A percentile compares a stretch with the other conserved stretches of the same genome.
Evolutionary conservation across 2,888 invertebrate species (phyloP).

Genomic region (Exocentrus adspersus): DNA sequence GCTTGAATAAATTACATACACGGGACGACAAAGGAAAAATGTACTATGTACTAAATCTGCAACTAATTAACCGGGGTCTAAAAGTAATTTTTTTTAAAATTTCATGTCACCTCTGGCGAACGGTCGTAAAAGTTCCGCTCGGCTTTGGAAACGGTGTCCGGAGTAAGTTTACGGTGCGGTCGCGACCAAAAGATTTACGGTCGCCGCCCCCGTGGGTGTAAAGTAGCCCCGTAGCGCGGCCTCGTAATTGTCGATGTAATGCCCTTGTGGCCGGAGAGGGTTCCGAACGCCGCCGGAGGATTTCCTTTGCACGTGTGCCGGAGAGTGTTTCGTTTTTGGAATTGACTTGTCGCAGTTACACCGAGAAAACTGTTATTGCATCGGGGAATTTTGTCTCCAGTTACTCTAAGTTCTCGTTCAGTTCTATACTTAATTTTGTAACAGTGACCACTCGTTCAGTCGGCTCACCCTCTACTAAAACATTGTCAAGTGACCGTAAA

Average conservation of each 20-base stretch:
- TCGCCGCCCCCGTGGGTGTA: slow-evolving; percentile 45
- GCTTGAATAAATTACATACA: too few species aligned
- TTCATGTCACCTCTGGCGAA: not conserved
- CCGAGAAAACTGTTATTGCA: not conserved
- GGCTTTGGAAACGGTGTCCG: slow-evolving; percentile 49
- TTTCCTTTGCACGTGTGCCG: not conserved
- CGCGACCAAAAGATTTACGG: slow-evolving; percentile 50
- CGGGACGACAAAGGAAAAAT: too few species aligned
- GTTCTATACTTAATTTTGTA: too few species aligned
- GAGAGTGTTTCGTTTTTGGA: not conserved
- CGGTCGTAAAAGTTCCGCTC: slow-evolving; percentile 10
- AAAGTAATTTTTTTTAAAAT: too few species aligned
- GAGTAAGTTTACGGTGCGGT: slow-evolving; percentile 54
- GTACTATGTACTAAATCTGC: too few species aligned
- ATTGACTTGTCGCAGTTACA: not conserved
- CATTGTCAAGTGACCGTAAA: too few species aligned
- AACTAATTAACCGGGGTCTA: too few species aligned
- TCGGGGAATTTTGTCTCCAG: too few species aligned
- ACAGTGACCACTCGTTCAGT: too few species aligned
- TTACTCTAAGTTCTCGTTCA: too few species aligned
- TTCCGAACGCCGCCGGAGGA: slow-evolving; percentile 10
- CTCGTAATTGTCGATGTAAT: slow-evolving; percentile 40
- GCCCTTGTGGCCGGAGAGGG: slow-evolving; percentile 23
- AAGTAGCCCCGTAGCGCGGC: slow-evolving; percentile 40
- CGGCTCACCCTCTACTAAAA: too few species aligned